Evolutionary conservation across 1,140 invertebrate species (phyloP), one percentile per base, ranked within the genome.

Genomic region (Parapsyche elsis): DNA sequence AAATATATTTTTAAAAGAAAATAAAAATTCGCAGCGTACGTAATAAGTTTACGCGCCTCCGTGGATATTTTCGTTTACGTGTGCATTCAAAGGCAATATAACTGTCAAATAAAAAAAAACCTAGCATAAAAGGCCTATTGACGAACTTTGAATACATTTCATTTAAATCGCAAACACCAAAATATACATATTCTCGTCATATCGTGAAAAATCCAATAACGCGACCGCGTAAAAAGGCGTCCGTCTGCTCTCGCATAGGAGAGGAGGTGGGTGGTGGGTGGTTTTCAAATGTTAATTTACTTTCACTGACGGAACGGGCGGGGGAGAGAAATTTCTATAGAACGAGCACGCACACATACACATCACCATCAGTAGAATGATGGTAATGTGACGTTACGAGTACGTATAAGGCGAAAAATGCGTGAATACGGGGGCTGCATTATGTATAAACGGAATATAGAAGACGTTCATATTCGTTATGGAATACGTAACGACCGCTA

Each of bases 381-480:
- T 38, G 30, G 70, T 79, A 71, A 79, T 70, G 77, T 49, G 67
- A 53, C 77, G 67, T 79, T 79, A 71, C 44, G 77, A 57, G 76
- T 57, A 67, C 53, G 26, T 44, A 26, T 57, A 14, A 24, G 76
- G 57, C 61, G 71, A n/a, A 70, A 46, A 71, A 21, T 21, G 67
- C 59, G 61, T 45, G 12, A 74, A 38, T 38, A 38, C 30, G 30
- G 7, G n/a, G 30, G 30, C 30, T 4, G 30, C 67, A 80, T 67
- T 64, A 49, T 61, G 74, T 74, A 73, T 73, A 21, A 70, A 49
- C 71, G 70, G 45, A 46, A 73, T 79, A 57, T 79, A 79, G 24
- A 21, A 64, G 64, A 71, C 80, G 80, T 81, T 81, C 77, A 81
- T 81, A 81, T 81, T 81, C 80, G 75, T 81, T 81, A 81, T 53